Evolutionary conservation across 2,797 vertebrate genomes (phyloP), one percentile per base, ranked within the genome.

Genomic region (Chrysocyon brachyurus): DNA sequence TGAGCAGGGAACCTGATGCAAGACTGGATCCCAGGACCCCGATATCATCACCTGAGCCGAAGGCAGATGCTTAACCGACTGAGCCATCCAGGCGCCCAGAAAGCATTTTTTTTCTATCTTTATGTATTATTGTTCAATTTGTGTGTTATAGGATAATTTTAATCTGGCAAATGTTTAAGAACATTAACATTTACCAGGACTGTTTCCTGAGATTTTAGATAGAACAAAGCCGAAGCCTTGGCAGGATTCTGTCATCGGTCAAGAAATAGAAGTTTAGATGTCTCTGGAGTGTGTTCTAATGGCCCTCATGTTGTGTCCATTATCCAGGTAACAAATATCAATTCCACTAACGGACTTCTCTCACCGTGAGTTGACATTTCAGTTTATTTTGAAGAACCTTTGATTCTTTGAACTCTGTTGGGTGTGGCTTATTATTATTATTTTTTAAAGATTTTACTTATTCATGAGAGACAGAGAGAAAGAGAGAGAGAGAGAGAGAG

Each of bases 231-330:
- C 15, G 33, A 28, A 28, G 52, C 7, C 46, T 40, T 14, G 70
- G 24, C 36, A 56, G 40, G 49, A 40, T 86, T 84, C 79, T 63
- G 24, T 59, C 46, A 12, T 46, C 2, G 1, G 36, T 61, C 15
- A 88, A 64, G 90, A 52, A 72, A 54, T 17, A 54, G 56, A 78
- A 31, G 26, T 57, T 21, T 36, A 85, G 63, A 24, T n/a, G 12
- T 88, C 59, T 96, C 46, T 4, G n/a, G 75, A 81, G 83, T 36
- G 14, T 82, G 33, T 96, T 95, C 87, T 79, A 63, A 85, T 36
- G 61, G 72, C 36, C 59, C 26, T 77, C 40, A 46, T 33, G 10
- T 33, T 14, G 40, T 40, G 66, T 66, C 49, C 40, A 22, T 86
- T 40, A 36, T 22, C 40, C 16, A 8, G 17, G 22, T 49, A 56